A percentile compares a stretch with the other conserved stretches of the same genome.
Conservation (phyloP, 2,113 vertebrate species). For the Taurulus bubalis region DNA sequence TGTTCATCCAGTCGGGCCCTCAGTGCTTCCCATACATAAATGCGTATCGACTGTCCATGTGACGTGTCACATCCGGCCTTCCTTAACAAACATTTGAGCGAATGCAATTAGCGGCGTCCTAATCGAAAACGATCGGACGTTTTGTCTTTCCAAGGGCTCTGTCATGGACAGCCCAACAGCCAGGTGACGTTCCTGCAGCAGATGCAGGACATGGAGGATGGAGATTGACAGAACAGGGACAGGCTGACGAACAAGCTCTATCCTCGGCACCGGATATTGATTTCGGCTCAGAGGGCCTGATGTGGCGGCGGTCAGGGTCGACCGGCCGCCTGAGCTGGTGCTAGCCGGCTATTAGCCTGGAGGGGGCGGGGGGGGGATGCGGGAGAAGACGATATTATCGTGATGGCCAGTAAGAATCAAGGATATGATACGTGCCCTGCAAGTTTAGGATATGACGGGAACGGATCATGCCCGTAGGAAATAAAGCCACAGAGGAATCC, state of each 20-base stretch:
- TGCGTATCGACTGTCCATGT: not conserved
- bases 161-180: conserved; percentile 47
- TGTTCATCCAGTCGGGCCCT: not conserved
- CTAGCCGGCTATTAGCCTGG: conserved; percentile 58
- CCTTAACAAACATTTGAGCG: conserved; percentile 18
- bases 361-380: conserved; percentile 40
- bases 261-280: conserved; percentile 71
- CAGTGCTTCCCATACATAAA: not conserved
- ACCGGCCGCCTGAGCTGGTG: conserved; percentile 49
- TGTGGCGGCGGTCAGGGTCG: conserved; percentile 73
- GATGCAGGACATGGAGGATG: conserved; percentile 56
- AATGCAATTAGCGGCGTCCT: conserved; percentile 51
- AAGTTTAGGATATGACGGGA: conserved; percentile 30
- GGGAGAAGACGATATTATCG: conserved; percentile 55
- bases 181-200: conserved; percentile 45
- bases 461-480: conserved; percentile 9
- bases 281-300: conserved; percentile 75
- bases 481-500: conserved; percentile 10
- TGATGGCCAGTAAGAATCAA: conserved; percentile 49
- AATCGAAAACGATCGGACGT: conserved; percentile 60
- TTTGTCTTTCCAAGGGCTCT: conserved; percentile 54
- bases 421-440: conserved; percentile 32
- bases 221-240: conserved; percentile 78
- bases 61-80: not conserved
- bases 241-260: conserved; percentile 73